A percentile compares a stretch with the other conserved stretches of the same genome.
Conservation (phyloP, 2,797 vertebrate genomes). For the Crocidura indochinensis region DNA sequence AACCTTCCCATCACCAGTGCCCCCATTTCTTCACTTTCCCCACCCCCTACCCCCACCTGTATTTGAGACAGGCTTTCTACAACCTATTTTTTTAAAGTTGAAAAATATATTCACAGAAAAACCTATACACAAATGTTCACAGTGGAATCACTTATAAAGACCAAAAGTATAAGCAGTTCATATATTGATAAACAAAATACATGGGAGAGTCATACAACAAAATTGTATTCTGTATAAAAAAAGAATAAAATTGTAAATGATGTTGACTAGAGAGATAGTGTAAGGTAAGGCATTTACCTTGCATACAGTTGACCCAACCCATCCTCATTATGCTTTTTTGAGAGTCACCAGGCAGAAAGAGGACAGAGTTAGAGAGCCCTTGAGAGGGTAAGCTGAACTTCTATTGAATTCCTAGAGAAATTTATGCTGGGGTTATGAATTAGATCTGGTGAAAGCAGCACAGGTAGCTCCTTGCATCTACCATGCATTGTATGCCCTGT, state of each 20-base stretch:
- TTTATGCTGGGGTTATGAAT: neutral
- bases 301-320: too few relatives aligned
- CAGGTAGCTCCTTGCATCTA: neutral
- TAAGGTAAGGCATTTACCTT: too few relatives aligned
- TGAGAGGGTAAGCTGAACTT: neutral
- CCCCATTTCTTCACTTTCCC: too few relatives aligned
- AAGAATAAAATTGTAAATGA: too few relatives aligned
- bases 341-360: neutral
- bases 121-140: neutral
- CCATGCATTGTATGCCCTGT: neutral
- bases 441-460: too few relatives aligned
- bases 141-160: neutral
- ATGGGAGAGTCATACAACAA: neutral
- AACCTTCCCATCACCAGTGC: too few relatives aligned
- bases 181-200: neutral
- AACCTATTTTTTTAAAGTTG: too few relatives aligned
- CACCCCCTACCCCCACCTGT: too few relatives aligned
- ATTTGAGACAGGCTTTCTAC: too few relatives aligned
- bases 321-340: neutral
- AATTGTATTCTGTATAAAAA: slow-evolving; percentile 35
- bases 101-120: too few relatives aligned
- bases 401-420: neutral
- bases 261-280: too few relatives aligned
- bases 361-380: neutral
- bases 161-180: neutral